Conservation (phyloP, 1,140 invertebrate species). For the Drosophila dunni region DNA sequence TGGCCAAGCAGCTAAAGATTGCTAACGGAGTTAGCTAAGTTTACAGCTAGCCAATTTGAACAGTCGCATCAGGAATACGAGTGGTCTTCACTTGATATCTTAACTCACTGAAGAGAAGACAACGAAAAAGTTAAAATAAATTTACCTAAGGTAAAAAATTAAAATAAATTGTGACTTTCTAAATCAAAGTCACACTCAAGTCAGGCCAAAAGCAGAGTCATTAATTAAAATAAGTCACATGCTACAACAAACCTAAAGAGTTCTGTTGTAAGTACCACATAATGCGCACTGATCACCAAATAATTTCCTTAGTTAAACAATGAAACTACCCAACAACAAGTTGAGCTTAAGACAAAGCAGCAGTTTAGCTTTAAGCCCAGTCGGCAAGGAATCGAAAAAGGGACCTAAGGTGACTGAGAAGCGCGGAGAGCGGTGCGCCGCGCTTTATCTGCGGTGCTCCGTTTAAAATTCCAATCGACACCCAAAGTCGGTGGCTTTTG, state of each 20-base stretch:
- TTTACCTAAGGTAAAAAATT: too few relatives aligned
- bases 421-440: not conserved
- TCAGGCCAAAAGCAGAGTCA: too few relatives aligned
- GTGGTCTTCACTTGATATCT: not conserved
- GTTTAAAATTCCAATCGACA: conserved; percentile 84
- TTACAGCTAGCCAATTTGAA: too few relatives aligned
- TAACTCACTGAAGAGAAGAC: not conserved
- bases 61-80: too few relatives aligned
- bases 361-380: not conserved
- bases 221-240: too few relatives aligned
- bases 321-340: conserved; percentile 5
- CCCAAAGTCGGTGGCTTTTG: conserved; percentile 70
- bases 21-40: not conserved
- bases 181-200: too few relatives aligned
- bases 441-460: conserved; percentile 71
- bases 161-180: not conserved
- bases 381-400: not conserved
- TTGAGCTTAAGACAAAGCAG: conserved; percentile 9
- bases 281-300: not conserved
- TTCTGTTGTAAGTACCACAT: not conserved
- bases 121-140: not conserved
- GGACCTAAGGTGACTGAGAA: too few relatives aligned
- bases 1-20: not conserved
- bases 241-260: too few relatives aligned
- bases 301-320: conserved; percentile 4